phyloP scores from a whole-genome alignment of 2,888 invertebrate genomes.

The Cryptocephalus primarius region DNA sequence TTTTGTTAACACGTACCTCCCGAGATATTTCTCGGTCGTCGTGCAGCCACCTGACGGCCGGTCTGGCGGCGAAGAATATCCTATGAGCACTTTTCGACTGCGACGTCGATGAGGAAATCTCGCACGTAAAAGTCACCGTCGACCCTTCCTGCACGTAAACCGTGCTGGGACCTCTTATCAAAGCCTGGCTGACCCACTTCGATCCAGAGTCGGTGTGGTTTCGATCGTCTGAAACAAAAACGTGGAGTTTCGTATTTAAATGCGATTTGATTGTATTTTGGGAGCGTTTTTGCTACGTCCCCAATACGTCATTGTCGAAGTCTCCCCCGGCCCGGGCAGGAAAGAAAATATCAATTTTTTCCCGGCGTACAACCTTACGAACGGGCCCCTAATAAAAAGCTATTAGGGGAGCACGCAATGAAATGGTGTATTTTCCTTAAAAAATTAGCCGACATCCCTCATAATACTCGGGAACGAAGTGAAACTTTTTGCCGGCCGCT shows the following conservation, averaged over 20 bases:
- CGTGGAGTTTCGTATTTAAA: not conserved
- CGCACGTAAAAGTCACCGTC: conserved; percentile 45
- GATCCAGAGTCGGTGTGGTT: conserved; percentile 12
- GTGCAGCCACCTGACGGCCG: conserved; percentile 44
- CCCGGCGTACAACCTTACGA: too few relatives aligned
- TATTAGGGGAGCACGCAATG: too few relatives aligned
- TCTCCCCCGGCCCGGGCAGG: too few relatives aligned
- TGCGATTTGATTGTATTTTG: too few relatives aligned
- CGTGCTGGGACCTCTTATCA: conserved; percentile 45
- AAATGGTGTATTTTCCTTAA: too few relatives aligned
- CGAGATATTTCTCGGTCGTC: conserved; percentile 45
- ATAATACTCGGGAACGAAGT: too few relatives aligned
- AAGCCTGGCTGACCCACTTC: conserved; percentile 32
- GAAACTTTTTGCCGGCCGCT: too few relatives aligned
- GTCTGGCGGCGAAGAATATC: conserved; percentile 17
- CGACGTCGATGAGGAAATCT: conserved; percentile 34
- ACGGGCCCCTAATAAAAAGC: too few relatives aligned
- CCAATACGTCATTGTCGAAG: too few relatives aligned
- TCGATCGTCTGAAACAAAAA: conserved; percentile 12
- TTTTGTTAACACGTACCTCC: conserved; percentile 34
- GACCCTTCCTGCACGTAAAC: conserved; percentile 43
- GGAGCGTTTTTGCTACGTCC: too few relatives aligned
- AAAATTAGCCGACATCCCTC: too few relatives aligned
- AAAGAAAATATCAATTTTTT: too few relatives aligned
- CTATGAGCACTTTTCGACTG: conserved; percentile 7